Conservation (phyloP, 2,797 vertebrate species). For the Mormyrops attenuatus region DNA sequence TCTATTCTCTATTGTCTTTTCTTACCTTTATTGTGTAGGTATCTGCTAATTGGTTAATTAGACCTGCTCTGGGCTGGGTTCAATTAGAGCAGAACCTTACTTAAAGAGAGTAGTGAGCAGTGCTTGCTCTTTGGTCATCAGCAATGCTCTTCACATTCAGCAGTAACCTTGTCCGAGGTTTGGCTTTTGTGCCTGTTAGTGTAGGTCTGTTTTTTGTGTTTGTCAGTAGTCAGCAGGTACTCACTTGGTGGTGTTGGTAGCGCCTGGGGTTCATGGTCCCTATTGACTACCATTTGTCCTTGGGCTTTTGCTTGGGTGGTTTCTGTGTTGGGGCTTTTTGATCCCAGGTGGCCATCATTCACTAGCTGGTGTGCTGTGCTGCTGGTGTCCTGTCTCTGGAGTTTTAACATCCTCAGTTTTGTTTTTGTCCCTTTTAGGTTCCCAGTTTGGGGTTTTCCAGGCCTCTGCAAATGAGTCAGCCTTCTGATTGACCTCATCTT, state of each 20-base stretch:
- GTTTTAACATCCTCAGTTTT: not conserved
- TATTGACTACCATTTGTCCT: not conserved
- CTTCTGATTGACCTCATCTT: not conserved
- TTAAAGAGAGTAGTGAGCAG: not conserved
- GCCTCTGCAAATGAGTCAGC: not conserved
- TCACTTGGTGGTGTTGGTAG: not conserved
- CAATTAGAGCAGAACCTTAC: not conserved
- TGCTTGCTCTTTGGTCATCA: not conserved
- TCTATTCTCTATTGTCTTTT: not conserved
- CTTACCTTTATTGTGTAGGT: not conserved
- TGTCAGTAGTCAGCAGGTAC: not conserved
- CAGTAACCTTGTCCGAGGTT: not conserved
- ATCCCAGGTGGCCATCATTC: not conserved
- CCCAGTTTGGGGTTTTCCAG: not conserved
- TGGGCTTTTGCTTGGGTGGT: not conserved
- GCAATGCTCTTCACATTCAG: not conserved
- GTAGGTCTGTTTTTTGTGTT: not conserved
- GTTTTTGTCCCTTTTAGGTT: not conserved
- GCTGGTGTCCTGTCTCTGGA: not conserved
- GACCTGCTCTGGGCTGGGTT: not conserved
- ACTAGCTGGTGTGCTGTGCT: not conserved
- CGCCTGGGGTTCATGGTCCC: not conserved
- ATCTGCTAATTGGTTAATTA: not conserved
- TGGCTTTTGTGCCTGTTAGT: not conserved
- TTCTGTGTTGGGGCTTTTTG: not conserved